These are phyloP conservation scores for Halisarca cf. caerulea DNA, from an alignment of 37 sponge, comb jelly and placozoan genomes.

Conservation along the genomic window DNA sequence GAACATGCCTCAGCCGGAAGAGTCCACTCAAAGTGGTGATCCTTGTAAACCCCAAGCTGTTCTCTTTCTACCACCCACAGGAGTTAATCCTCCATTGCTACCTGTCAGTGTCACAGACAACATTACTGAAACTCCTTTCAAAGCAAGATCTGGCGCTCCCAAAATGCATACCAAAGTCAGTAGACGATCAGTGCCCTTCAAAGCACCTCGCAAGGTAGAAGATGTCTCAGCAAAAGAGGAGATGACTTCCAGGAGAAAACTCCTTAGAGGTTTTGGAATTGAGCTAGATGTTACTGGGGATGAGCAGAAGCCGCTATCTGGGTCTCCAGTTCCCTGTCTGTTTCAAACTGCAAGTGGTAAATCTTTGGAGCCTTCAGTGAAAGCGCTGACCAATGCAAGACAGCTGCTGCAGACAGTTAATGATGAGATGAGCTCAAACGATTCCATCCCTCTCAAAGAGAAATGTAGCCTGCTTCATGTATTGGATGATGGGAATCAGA, in stretches of 20 bases:
- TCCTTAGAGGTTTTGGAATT: constrained; percentile 38
- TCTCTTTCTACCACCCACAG: too few relatives aligned
- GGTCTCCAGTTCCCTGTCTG: background rate
- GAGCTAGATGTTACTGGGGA: background rate
- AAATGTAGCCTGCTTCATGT: too few relatives aligned
- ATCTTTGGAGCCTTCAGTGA: background rate
- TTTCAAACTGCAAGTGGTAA: background rate
- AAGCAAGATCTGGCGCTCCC: too few relatives aligned
- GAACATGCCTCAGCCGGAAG: too few relatives aligned
- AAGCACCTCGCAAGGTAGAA: constrained; percentile 44
- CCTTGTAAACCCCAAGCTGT: too few relatives aligned
- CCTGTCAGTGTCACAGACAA: too few relatives aligned
- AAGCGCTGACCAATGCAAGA: background rate
- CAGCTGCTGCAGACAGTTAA: background rate
- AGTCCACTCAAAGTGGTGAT: too few relatives aligned
- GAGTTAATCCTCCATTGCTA: too few relatives aligned
- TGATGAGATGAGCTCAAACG: background rate
- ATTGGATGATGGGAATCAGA: too few relatives aligned
- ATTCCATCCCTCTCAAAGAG: background rate
- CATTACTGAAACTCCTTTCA: too few relatives aligned
- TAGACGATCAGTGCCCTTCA: constrained; percentile 18
- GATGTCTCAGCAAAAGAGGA: constrained; percentile 63
- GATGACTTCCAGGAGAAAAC: constrained; percentile 31
- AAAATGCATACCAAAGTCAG: too few relatives aligned
- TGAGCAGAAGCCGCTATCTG: background rate